These are phyloP conservation scores for Drosophila ustulata DNA, from an alignment of 2,888 invertebrate species.

Conservation along the genomic window DNA sequence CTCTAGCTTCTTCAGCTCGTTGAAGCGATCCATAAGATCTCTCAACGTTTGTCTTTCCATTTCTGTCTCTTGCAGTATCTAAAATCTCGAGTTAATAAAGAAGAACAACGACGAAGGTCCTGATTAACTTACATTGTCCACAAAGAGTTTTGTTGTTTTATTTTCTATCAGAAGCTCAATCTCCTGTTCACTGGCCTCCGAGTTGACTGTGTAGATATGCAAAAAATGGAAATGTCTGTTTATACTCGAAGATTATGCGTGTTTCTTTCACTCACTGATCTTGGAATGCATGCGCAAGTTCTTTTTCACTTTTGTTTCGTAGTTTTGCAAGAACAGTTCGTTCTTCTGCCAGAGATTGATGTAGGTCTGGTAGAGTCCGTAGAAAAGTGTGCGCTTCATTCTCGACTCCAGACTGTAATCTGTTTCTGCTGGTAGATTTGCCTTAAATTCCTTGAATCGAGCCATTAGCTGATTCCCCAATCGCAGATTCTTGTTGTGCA, in stretches of 20 bases:
- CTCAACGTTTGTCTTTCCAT: conserved; percentile 83
- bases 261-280: conserved; percentile 79
- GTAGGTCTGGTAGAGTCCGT: conserved; percentile 84
- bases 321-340: conserved; percentile 82
- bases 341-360: conserved; percentile 84
- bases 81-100: not conserved
- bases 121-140: conserved; percentile 83
- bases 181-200: conserved; percentile 84
- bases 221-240: not conserved
- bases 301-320: conserved; percentile 84
- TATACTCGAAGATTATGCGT: not conserved
- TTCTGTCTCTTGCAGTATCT: conserved; percentile 85
- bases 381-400: conserved; percentile 84
- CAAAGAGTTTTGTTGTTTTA: conserved; percentile 84
- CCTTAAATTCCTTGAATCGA: conserved; percentile 83
- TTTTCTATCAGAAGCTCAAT: conserved; percentile 84
- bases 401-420: conserved; percentile 84
- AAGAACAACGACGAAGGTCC: not conserved
- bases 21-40: conserved; percentile 84
- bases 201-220: conserved; percentile 75
- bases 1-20: conserved; percentile 84
- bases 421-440: conserved; percentile 74
- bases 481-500: conserved; percentile 83
- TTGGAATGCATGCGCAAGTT: conserved; percentile 84
- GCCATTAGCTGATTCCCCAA: conserved; percentile 83